These are phyloP conservation scores for Fragum whitleyi DNA, from an alignment of 2,888 invertebrate species.

Conservation along the genomic window DNA sequence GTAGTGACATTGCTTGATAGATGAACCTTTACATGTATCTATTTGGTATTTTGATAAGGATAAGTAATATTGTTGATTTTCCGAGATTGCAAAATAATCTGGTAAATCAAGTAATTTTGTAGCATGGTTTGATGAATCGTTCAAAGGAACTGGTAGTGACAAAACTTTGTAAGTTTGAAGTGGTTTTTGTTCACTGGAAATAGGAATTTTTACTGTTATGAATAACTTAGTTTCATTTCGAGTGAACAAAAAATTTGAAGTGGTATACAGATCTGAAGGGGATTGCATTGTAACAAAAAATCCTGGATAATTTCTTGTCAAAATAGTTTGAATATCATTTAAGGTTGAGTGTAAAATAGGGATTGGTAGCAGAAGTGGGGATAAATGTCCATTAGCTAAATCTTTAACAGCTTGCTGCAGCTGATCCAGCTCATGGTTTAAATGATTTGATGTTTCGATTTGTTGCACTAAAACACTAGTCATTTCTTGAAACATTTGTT, in stretches of 20 bases:
- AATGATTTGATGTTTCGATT: constrained; percentile 7
- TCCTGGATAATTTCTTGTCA: constrained; percentile 12
- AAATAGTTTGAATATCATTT: constrained; percentile 20
- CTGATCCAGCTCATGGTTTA: constrained; percentile 35
- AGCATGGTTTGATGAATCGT: constrained; percentile 51
- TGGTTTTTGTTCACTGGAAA: not conserved
- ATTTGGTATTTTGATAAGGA: constrained; percentile 28
- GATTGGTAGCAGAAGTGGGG: constrained; percentile 31
- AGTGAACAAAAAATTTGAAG: not conserved
- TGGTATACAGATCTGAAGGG: too few relatives aligned
- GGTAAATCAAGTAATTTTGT: constrained; percentile 51
- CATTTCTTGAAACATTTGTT: constrained; percentile 22
- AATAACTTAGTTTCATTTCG: not conserved
- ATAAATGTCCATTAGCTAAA: constrained; percentile 35
- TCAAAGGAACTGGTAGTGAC: constrained; percentile 54
- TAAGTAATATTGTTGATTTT: constrained; percentile 41
- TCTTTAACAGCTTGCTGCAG: constrained; percentile 20
- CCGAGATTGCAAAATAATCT: constrained; percentile 38
- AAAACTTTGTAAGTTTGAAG: constrained; percentile 36
- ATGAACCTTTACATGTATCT: constrained; percentile 14
- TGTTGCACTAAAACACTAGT: not conserved
- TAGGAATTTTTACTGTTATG: not conserved
- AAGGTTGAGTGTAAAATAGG: constrained; percentile 15
- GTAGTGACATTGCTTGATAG: not conserved
- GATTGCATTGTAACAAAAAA: too few relatives aligned